Percentiles rank a stretch among this genome's conserved stretches.
Evolutionary conservation across 2,113 vertebrate species (phyloP).

Genomic region (Pyrgilauda ruficollis): DNA sequence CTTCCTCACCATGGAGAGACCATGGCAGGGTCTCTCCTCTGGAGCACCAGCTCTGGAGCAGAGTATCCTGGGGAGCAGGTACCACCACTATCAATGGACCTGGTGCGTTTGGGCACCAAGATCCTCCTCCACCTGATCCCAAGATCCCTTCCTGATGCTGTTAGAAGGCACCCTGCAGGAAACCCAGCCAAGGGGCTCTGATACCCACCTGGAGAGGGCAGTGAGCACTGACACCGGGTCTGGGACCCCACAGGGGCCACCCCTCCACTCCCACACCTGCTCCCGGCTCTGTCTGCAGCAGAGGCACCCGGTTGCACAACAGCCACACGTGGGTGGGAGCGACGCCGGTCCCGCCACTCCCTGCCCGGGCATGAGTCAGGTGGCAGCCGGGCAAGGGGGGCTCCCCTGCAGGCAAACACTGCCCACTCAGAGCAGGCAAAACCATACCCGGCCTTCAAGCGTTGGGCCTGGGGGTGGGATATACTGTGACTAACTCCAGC

Average conservation of each 20-base stretch:
- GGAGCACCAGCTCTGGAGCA: background rate
- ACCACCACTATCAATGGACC: background rate
- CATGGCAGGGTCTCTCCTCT: background rate
- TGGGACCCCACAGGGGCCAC: background rate
- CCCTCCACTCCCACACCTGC: background rate
- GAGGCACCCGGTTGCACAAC: constrained; percentile 33
- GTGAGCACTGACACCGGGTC: background rate
- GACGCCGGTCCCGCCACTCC: constrained; percentile 4
- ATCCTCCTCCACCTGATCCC: background rate
- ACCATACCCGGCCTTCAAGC: background rate
- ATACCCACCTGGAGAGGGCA: rapidly evolving
- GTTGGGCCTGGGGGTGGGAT: background rate
- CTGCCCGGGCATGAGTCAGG: constrained; percentile 25
- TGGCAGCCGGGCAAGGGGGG: background rate
- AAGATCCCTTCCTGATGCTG: background rate
- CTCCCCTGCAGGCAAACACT: background rate
- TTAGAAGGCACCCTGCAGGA: background rate
- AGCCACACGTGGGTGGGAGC: constrained; percentile 5
- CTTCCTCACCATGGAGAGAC: background rate
- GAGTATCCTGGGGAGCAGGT: background rate
- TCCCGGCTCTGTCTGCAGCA: rapidly evolving
- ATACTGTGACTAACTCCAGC: background rate
- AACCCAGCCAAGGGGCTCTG: background rate
- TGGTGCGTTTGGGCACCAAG: background rate
- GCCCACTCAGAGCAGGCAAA: background rate